phyloP scores from a whole-genome alignment of 2,888 invertebrate genomes.

The Cryptocheilus praepositus region DNA sequence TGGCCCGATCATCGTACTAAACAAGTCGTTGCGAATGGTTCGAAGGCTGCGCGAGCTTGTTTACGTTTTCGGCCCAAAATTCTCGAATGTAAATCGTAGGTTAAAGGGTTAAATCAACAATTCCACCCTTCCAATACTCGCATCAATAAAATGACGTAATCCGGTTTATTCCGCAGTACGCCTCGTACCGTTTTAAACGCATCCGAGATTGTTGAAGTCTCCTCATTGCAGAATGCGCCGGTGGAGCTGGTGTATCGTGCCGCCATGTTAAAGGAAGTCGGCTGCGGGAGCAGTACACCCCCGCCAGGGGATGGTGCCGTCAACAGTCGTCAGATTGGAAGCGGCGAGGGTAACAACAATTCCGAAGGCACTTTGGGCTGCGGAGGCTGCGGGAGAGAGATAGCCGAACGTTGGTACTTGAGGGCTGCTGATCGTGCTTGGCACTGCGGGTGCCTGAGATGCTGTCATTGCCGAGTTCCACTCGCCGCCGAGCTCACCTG shows the following conservation, averaged over 20 bases:
- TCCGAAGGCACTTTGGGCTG: conserved; percentile 72
- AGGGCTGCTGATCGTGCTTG: conserved; percentile 92
- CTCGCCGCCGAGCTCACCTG: conserved; percentile 92
- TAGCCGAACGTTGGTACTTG: conserved; percentile 83
- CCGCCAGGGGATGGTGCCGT: conserved; percentile 76
- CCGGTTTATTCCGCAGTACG: too few species aligned
- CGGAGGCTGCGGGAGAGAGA: conserved; percentile 80
- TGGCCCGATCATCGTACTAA: too few species aligned
- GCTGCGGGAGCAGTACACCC: conserved; percentile 75
- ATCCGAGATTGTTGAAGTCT: too few species aligned
- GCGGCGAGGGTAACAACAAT: conserved; percentile 59
- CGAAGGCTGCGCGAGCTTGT: too few species aligned
- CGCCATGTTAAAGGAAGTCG: conserved; percentile 83
- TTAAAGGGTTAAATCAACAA: too few species aligned
- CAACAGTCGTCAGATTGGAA: conserved; percentile 66
- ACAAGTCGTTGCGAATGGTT: too few species aligned
- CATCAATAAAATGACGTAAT: too few species aligned
- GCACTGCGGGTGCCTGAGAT: conserved; percentile 90
- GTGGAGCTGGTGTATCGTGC: conserved; percentile 33
- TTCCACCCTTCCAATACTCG: too few species aligned
- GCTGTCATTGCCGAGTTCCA: conserved; percentile 89
- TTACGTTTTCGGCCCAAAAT: too few species aligned
- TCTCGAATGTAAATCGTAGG: too few species aligned
- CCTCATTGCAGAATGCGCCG: conserved; percentile 38
- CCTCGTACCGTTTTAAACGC: too few species aligned